Conservation (phyloP, 2,888 invertebrate genomes). For the Nebria salina region DNA sequence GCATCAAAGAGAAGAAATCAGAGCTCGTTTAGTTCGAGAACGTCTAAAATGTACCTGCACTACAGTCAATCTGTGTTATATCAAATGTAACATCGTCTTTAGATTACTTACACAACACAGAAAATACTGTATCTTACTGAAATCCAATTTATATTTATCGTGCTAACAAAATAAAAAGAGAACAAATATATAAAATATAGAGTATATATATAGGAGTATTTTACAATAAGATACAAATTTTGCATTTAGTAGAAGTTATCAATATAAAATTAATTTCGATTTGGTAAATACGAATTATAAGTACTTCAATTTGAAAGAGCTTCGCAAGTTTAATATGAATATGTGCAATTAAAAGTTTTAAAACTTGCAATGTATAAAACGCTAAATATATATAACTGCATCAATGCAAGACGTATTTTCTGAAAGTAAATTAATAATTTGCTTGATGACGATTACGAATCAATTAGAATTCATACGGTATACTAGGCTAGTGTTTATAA, state of each 20-base stretch:
- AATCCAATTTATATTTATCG: conserved; percentile 11
- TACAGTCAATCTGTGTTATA: background rate
- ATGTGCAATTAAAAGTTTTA: too few relatives aligned
- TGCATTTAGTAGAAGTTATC: too few relatives aligned
- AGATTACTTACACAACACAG: conserved; percentile 12
- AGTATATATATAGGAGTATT: background rate
- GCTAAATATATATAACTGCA: too few relatives aligned
- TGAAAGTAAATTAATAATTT: background rate
- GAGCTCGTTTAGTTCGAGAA: background rate
- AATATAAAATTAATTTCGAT: too few relatives aligned
- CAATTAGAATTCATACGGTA: conserved; percentile 38
- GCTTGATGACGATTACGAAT: conserved; percentile 20
- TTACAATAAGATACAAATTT: too few relatives aligned
- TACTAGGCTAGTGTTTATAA: conserved; percentile 37
- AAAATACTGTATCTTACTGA: background rate
- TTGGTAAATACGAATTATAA: too few relatives aligned
- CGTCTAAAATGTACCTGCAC: background rate
- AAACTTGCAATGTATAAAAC: too few relatives aligned
- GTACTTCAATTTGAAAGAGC: too few relatives aligned
- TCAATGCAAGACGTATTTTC: background rate
- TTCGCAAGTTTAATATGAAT: too few relatives aligned
- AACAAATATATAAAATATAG: background rate
- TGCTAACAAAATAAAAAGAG: conserved; percentile 4
- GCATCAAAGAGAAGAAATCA: background rate
- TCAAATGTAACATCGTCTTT: background rate